Evolutionary conservation across 53 echinoderm and acorn worm species (phyloP), one percentile per base, ranked within the genome.

Genomic region (Henricia sp.): DNA sequence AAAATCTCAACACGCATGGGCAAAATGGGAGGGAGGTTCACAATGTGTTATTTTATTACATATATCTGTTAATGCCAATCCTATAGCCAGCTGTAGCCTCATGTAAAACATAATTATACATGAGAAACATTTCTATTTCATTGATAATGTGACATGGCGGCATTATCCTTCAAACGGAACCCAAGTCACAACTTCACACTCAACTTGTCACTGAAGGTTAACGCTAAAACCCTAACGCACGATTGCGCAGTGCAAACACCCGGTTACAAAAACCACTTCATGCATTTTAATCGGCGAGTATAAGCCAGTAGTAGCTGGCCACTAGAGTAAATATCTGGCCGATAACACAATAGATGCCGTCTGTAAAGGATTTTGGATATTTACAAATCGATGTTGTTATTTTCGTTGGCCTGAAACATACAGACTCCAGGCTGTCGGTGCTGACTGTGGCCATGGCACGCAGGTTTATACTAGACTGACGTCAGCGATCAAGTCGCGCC

Each of bases 331-430:
- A 64, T 80, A 80, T 44, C 25, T 70, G 2, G 17, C 70, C 70
- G 12, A 59, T 60, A 77, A 77, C 60, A 77, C 60, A 6, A 28
- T 48, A 62, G 39, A 64, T 13, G 12, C 73, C 6, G 25, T 35
- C 14, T 1, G 0, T 62, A 42, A 37, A 80, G 34, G 33, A 43
- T 23, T 43, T 27, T 21, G n/a, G n/a, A n/a, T 80, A 80, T 80
- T 80, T 80, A 80, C 64, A 80, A 63, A 80, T 30, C 37, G 80
- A 30, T 63, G 80, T 64, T 60, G 80, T 80, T 80, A 63, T 80
- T 78, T 78, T 78, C 63, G 17, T 78, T 63, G 63, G 62, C 10
- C 16, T 62, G 64, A 44, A 64, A 63, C 77, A n/a, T n/a, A 16
- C 48, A 80, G 80, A 62, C 63, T 43, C 64, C 46, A 29, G 5